Percentiles rank a stretch among this genome's conserved stretches.
Evolutionary conservation across 2,888 invertebrate species (phyloP).

Genomic region (Hyles lineata): DNA sequence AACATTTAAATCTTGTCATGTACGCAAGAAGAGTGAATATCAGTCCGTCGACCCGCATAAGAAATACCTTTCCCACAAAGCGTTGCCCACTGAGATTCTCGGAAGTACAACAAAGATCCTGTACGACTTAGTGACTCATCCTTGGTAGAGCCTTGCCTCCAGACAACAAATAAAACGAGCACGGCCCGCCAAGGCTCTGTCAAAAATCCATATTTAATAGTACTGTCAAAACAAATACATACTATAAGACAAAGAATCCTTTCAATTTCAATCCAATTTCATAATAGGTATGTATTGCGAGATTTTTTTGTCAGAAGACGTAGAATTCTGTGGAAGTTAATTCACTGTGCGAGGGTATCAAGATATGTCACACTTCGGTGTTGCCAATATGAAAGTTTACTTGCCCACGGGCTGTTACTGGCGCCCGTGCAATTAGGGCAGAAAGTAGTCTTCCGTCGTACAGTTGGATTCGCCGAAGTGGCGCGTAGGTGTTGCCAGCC

Average conservation of each 20-base stretch:
- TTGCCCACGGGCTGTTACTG: slow-evolving; percentile 44
- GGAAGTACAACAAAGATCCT: slow-evolving; percentile 83
- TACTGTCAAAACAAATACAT: slow-evolving; percentile 16
- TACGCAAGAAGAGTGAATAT: slow-evolving; percentile 72
- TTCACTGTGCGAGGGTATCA: slow-evolving; percentile 5
- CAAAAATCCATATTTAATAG: neutral
- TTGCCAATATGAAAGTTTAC: slow-evolving; percentile 37
- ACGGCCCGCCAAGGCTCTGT: slow-evolving; percentile 16
- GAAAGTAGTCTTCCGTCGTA: slow-evolving; percentile 69
- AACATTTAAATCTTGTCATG: slow-evolving; percentile 51
- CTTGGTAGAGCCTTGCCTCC: slow-evolving; percentile 63
- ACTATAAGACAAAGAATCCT: slow-evolving; percentile 3
- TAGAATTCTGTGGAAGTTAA: neutral
- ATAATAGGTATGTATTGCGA: neutral
- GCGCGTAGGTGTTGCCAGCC: slow-evolving; percentile 75
- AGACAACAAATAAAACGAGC: slow-evolving; percentile 59
- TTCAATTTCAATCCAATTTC: neutral
- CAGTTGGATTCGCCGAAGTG: slow-evolving; percentile 80
- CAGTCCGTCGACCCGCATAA: slow-evolving; percentile 77
- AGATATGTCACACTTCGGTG: slow-evolving; percentile 10
- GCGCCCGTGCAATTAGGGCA: slow-evolving; percentile 68
- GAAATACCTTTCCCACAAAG: slow-evolving; percentile 80
- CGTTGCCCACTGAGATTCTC: slow-evolving; percentile 73
- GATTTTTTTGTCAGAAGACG: no score
- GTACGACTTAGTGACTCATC: slow-evolving; percentile 76